Conservation (phyloP, 2,113 vertebrate genomes). For the Rhodinocichla rosea region DNA sequence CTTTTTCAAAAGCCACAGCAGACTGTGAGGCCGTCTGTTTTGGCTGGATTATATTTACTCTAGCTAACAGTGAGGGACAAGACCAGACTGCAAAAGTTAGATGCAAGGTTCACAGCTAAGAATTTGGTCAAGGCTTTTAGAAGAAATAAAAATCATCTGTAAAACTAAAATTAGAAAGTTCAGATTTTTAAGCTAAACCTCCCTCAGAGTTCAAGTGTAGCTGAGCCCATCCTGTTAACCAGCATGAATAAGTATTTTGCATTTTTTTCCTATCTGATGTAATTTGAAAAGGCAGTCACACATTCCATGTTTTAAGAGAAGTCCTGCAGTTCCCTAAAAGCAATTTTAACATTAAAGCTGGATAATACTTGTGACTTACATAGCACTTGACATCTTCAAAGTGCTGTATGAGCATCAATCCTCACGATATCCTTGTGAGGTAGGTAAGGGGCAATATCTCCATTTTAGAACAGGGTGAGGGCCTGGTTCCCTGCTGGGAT, state of each 20-base stretch:
- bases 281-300: not conserved
- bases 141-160: not conserved
- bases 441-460: not conserved
- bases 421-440: not conserved
- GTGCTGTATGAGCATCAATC: not conserved
- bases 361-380: not conserved
- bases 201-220: not conserved
- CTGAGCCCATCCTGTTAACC: not conserved
- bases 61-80: not conserved
- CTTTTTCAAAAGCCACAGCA: not conserved
- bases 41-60: not conserved
- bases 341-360: not conserved
- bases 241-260: not conserved
- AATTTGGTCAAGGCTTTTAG: not conserved
- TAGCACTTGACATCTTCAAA: not conserved
- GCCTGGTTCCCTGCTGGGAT: not conserved
- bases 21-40: not conserved
- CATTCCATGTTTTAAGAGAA: not conserved
- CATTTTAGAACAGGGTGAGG: not conserved
- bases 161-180: not conserved
- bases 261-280: not conserved
- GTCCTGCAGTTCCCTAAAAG: not conserved
- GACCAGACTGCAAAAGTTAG: not conserved
- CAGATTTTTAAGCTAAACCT: not conserved
- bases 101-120: not conserved